Evolutionary conservation across 2,113 vertebrate genomes (phyloP), one percentile per base, ranked within the genome.

Genomic region (Trematomus loennbergii): DNA sequence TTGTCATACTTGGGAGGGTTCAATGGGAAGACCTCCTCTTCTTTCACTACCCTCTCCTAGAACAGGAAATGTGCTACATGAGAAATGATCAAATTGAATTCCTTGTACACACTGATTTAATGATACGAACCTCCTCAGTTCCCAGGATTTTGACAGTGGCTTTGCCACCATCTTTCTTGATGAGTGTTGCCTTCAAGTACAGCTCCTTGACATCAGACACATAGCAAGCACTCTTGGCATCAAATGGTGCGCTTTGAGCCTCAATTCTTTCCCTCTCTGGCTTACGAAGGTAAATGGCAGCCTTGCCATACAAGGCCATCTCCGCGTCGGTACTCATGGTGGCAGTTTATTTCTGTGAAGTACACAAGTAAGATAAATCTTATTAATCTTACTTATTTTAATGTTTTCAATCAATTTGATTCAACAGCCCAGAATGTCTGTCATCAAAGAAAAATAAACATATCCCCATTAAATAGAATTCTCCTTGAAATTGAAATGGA

Each of bases 1-100:
- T 95, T 95, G 55, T 95, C 94, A 10, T 64, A 95, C 87, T 95
- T 95, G 46, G 95, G 95, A 73, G 94, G 95, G 61, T 95, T 95
- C 94, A 95, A 94, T 22, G 61, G 61, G 45, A 1, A 0, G 61
- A 63, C n/a, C 0, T 92, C 90, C 0, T 79, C 89, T 72, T 93
- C 25, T 29, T 29, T 29, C 25, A 29, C 25, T 29, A 29, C 79
- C 54, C 0, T 92, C 36, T 93, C 92, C 92, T 93, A 48, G 1
- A 88, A 78, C 5, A 68, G 18, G 8, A 82, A 7, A 78, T 61
- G 18, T 11, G 9, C 76, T 22, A 50, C 13, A 43, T 87, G 6
- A 83, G 63, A 71, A 62, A 5, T 61, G 13, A 46, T 59, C 18
- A 78, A 9, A 4, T 61, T 58, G 13, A 40, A 40, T n/a, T 48